phyloP scores from a whole-genome alignment of 1,140 invertebrate genomes.

The Ladona fulva region DNA sequence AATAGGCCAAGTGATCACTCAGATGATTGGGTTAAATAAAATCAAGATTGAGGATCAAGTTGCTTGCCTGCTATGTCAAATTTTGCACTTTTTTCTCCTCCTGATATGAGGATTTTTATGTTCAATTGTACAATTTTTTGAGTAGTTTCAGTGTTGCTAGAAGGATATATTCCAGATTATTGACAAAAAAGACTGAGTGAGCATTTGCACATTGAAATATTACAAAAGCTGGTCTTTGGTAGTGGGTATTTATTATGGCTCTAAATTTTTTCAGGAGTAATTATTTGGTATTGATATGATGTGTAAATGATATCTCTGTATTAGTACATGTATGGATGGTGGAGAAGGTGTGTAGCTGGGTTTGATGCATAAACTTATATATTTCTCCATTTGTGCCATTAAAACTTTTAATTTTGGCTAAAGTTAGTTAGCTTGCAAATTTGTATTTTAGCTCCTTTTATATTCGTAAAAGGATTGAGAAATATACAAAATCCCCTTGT shows the following conservation, averaged over 20 bases:
- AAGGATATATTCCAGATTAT: neutral
- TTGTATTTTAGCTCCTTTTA: neutral
- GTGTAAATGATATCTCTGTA: neutral
- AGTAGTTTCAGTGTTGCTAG: neutral
- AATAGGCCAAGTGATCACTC: neutral
- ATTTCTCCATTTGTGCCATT: neutral
- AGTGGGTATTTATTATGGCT: neutral
- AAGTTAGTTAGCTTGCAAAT: neutral
- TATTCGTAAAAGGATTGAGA: neutral
- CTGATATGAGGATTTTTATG: neutral
- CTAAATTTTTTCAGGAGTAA: neutral
- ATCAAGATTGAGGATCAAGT: neutral
- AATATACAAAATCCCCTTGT: neutral
- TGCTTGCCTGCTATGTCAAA: neutral
- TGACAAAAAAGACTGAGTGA: neutral
- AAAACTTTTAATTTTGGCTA: neutral
- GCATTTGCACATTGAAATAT: neutral
- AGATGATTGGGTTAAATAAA: neutral
- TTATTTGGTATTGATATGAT: neutral
- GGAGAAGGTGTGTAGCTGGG: neutral
- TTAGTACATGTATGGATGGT: neutral
- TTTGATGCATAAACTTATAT: neutral
- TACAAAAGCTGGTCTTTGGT: constrained; percentile 5
- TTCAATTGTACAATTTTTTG: neutral
- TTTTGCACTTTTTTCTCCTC: neutral